Percentiles rank a stretch among this genome's conserved stretches.
Evolutionary conservation across 2,113 vertebrate genomes (phyloP).

Genomic region (Hippocampus barbouri): DNA sequence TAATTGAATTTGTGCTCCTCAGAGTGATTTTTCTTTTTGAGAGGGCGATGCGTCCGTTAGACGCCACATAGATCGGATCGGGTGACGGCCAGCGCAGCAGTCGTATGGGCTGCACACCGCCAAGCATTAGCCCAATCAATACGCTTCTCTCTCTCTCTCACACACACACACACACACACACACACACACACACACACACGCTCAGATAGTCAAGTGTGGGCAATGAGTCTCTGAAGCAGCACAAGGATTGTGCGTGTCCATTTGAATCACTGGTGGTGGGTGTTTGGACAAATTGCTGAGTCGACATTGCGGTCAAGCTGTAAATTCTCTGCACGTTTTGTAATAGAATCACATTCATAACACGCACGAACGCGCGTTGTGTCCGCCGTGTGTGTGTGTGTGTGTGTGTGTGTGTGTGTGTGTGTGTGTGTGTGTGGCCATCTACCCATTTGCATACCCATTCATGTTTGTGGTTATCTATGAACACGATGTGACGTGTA

Average conservation of each 20-base stretch:
- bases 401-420: neutral
- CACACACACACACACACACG: conserved; percentile 10
- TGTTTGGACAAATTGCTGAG: conserved; percentile 45
- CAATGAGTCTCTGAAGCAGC: conserved; percentile 23
- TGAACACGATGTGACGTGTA: neutral
- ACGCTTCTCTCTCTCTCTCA: conserved; percentile 5
- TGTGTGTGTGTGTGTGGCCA: neutral
- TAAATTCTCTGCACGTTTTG: neutral
- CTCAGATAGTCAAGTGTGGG: conserved; percentile 10
- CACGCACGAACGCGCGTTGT: neutral
- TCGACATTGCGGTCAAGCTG: conserved; percentile 32
- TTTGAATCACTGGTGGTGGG: conserved; percentile 48
- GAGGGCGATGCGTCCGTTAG: conserved; percentile 48
- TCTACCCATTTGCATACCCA: neutral
- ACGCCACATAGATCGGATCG: conserved; percentile 47
- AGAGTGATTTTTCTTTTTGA: conserved; percentile 35
- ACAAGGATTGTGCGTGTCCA: conserved; percentile 48
- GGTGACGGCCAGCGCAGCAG: conserved; percentile 61
- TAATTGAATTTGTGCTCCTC: conserved; percentile 35
- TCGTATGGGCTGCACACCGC: conserved; percentile 58
- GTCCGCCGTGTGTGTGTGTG: neutral
- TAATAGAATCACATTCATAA: neutral
- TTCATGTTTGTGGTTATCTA: neutral
- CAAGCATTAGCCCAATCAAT: conserved; percentile 66
- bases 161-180: conserved; percentile 8